Evolutionary conservation across 2,797 vertebrate species (phyloP).

Genomic region (Hippocampus kuda): DNA sequence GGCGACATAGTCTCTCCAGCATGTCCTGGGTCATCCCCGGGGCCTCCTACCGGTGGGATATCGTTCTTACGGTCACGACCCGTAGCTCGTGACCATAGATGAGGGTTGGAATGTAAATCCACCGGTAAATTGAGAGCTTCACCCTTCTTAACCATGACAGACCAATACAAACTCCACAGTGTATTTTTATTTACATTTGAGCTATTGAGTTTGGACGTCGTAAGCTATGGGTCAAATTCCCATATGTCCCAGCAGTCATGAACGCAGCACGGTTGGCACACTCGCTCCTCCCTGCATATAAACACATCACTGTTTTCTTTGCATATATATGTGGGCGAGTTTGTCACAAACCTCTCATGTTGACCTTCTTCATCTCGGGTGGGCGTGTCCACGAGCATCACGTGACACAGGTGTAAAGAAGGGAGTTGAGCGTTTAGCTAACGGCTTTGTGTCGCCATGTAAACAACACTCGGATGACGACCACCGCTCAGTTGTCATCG

Average conservation of each 20-base stretch:
- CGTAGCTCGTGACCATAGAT: too few relatives aligned
- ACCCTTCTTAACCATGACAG: too few relatives aligned
- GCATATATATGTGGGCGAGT: not conserved
- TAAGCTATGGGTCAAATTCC: not conserved
- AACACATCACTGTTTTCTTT: not conserved
- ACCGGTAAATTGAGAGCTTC: too few relatives aligned
- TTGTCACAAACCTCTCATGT: not conserved
- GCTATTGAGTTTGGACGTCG: too few relatives aligned
- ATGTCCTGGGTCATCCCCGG: too few relatives aligned
- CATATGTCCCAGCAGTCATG: not conserved
- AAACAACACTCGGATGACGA: conserved; percentile 5
- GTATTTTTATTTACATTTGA: too few relatives aligned
- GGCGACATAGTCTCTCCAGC: too few relatives aligned
- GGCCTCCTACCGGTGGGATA: too few relatives aligned
- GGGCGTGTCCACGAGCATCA: not conserved
- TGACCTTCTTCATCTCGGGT: not conserved
- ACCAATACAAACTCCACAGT: too few relatives aligned
- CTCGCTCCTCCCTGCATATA: not conserved
- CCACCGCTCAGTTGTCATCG: not conserved
- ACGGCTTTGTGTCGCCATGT: conserved; percentile 1
- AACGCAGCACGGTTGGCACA: not conserved
- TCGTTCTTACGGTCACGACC: too few relatives aligned
- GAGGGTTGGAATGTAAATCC: too few relatives aligned
- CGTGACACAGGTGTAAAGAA: not conserved
- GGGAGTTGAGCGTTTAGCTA: not conserved